These are phyloP conservation scores for Seira ritae DNA, from an alignment of 2,888 invertebrate genomes.

Conservation along the genomic window DNA sequence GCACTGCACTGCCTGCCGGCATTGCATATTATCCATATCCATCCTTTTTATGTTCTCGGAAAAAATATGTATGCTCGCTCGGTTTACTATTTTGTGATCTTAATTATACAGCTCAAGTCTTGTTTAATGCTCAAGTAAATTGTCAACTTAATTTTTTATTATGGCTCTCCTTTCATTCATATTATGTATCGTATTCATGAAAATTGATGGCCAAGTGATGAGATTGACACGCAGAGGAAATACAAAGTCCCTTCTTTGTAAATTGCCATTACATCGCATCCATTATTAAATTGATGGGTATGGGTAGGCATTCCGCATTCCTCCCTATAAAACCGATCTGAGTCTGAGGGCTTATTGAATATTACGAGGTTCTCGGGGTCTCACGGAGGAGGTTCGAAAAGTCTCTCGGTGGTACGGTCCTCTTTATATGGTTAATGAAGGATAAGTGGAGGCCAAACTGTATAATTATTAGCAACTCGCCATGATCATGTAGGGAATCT, in stretches of 20 bases:
- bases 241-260: background rate
- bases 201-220: conserved; percentile 32
- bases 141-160: conserved; percentile 7
- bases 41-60: background rate
- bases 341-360: no score
- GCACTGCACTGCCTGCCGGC: no score
- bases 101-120: conserved; percentile 30
- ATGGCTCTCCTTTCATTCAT: background rate
- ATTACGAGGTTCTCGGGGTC: background rate
- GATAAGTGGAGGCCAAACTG: conserved; percentile 25
- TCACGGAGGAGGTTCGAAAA: conserved; percentile 19
- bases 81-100: conserved; percentile 20
- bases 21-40: background rate
- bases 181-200: background rate
- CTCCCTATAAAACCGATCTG: background rate
- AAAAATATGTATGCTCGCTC: background rate
- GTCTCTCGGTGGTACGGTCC: conserved; percentile 9
- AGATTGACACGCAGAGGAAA: conserved; percentile 51
- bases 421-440: conserved; percentile 24
- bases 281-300: no score
- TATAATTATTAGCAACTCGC: conserved; percentile 55
- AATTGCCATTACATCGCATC: no score
- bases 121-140: background rate
- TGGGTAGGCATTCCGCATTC: no score
- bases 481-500: conserved; percentile 12